Evolutionary conservation across 2,797 vertebrate genomes (phyloP), one percentile per base, ranked within the genome.

Genomic region (Pelochelys cantorii): DNA sequence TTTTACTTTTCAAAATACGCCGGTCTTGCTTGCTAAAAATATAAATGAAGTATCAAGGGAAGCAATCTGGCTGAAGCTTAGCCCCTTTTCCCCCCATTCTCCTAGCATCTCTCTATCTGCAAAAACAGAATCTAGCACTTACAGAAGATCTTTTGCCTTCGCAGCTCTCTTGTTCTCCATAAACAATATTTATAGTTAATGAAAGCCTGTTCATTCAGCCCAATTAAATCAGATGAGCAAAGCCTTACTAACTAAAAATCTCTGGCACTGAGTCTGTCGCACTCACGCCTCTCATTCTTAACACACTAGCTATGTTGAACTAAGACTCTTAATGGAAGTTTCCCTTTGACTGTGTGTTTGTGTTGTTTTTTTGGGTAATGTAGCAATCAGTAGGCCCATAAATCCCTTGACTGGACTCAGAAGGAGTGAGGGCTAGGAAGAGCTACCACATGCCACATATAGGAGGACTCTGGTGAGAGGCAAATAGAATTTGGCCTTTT

Each of bases 111-210:
- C 80, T 68, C 62, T 52, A 31, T 71, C 60, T 77, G 2, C 14
- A 29, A n/a, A n/a, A 68, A 18, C 0, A 0, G 48, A 71, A 2
- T 71, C 79, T 56, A 91, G 62, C 88, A 83, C 8, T 80, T 79
- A 92, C 57, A 60, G 83, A 91, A 17, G 89, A 65, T 31, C 65
- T 4, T 91, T 94, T 94, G 79, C 60, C 93, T 95, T 85, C 86
- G 56, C 42, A 94, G 86, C 52, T 87, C 25, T 84, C 85, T 88
- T 93, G 79, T 59, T 94, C 96, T 93, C 88, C 78, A 91, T 42
- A 82, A 96, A 90, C 83, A 93, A 94, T 81, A 94, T 94, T 96
- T 92, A 96, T 94, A 84, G 94, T 96, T 94, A 96, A 88, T 92
- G 94, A 96, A 96, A 95, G 75, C 55, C 92, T 89, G 57, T 85